Conservation (phyloP, 2,888 invertebrate genomes). For the Stenodera caucasica region DNA sequence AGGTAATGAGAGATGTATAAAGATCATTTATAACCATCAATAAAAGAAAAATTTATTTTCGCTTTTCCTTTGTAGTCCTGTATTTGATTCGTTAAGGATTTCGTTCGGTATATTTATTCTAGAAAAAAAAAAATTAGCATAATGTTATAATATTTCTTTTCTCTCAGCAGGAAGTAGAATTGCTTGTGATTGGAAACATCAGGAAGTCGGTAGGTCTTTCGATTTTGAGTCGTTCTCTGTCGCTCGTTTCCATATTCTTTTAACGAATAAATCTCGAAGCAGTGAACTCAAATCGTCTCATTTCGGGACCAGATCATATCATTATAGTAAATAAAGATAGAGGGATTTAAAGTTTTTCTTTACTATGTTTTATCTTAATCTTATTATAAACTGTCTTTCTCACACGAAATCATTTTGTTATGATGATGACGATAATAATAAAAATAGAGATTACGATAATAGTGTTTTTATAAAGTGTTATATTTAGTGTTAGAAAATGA, state of each 20-base stretch:
- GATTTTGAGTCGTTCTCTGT: not conserved
- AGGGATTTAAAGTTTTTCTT: not conserved
- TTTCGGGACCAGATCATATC: constrained; percentile 19
- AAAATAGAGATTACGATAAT: too few relatives aligned
- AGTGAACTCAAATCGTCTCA: constrained; percentile 17
- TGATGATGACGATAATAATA: not conserved
- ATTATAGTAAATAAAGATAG: not conserved
- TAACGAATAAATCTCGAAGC: constrained; percentile 16
- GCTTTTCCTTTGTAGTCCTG: not conserved
- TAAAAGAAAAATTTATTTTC: not conserved
- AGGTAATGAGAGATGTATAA: not conserved
- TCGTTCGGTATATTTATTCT: not conserved
- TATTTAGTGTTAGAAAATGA: constrained; percentile 19
- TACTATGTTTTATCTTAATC: not conserved
- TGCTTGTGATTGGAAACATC: constrained; percentile 10
- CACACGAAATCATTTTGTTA: not conserved
- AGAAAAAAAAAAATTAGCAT: constrained; percentile 12
- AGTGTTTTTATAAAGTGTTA: constrained; percentile 12
- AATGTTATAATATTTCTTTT: constrained; percentile 11
- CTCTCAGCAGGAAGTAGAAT: constrained; percentile 10
- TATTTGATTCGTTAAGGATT: constrained; percentile 1
- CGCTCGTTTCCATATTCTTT: constrained; percentile 16
- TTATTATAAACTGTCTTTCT: not conserved
- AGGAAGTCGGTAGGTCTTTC: constrained; percentile 7
- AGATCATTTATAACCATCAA: not conserved